Evolutionary conservation across 2,797 vertebrate genomes (phyloP), one percentile per base, ranked within the genome.

Genomic region (Notoglanidium macrostoma): DNA sequence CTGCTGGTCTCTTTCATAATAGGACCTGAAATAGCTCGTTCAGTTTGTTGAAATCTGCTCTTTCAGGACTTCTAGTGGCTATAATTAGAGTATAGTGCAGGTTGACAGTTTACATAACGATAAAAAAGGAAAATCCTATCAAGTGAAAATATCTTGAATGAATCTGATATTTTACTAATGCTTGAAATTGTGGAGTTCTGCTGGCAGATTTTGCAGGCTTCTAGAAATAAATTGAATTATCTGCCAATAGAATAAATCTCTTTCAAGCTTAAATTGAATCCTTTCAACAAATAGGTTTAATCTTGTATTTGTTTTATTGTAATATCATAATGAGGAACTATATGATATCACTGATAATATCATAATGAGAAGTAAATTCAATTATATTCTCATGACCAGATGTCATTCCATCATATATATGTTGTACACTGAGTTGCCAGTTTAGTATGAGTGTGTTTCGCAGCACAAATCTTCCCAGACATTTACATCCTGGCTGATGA

Each of bases 11-110:
- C n/a, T 0, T 32, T 78, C 32, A 55, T 32, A 32, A 78, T 32
- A 78, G 15, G 3, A 78, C 29, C 76, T 32, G 9, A 79, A 79
- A 79, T 2, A 59, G 26, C 26, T 76, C 21, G 9, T 78, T 51
- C 32, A 72, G 26, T 76, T 78, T 79, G 54, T 35, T 79, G 76
- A 35, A 79, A 79, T 9, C 5, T 57, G 76, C 76, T 79, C 8
- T 59, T 79, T 79, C 55, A 59, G 19, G 55, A 80, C 5, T 57
- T 35, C 54, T 59, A 59, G 55, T 14, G 19, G 32, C 32, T 80
- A 44, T 26, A 77, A 54, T 77, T 77, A 80, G 23, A 61, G 55
- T 59, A 44, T 61, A 11, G 55, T 61, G 21, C 78, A 80, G 54
- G 2, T 32, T 17, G n/a, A 77, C 49, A 55, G 49, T 61, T 40